phyloP scores from a whole-genome alignment of 2,113 vertebrate species.

The Mus spicilegus region DNA sequence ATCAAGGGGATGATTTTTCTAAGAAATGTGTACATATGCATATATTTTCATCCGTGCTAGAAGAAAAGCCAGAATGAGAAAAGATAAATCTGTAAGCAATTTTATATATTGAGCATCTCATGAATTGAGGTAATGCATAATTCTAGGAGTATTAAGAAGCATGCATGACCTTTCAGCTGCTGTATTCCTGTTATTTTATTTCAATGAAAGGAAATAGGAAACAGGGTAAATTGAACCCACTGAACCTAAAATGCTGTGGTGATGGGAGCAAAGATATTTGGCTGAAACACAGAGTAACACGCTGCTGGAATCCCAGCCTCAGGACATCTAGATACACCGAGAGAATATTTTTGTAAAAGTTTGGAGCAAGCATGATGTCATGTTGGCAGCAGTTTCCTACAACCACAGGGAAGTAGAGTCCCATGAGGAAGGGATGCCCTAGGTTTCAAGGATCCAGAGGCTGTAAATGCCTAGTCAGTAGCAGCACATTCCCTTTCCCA shows the following conservation, averaged over 20 bases:
- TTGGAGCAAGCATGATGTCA: not conserved
- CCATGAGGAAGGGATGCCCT: too few relatives aligned
- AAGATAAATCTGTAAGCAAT: not conserved
- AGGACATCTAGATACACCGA: not conserved
- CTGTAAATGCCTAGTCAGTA: not conserved
- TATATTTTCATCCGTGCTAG: not conserved
- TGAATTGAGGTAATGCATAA: constrained; percentile 5
- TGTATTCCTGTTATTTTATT: constrained; percentile 38
- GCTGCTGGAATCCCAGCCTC: not conserved
- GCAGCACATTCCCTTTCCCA: too few relatives aligned
- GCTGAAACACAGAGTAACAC: not conserved
- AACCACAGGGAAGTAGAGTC: not conserved
- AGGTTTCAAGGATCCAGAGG: not conserved
- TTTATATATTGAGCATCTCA: not conserved
- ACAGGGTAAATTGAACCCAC: constrained; percentile 29
- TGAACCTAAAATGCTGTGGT: constrained; percentile 15
- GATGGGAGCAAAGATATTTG: not conserved
- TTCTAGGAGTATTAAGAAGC: not conserved
- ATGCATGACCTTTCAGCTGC: not conserved
- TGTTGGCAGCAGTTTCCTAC: not conserved
- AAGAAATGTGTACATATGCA: too few relatives aligned
- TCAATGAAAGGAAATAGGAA: constrained; percentile 29
- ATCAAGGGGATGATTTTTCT: not conserved
- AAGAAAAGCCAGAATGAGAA: constrained; percentile 3
- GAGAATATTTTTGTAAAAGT: not conserved